phyloP scores from a whole-genome alignment of 2,797 vertebrate species.

The Zenarchopterus dispar region DNA sequence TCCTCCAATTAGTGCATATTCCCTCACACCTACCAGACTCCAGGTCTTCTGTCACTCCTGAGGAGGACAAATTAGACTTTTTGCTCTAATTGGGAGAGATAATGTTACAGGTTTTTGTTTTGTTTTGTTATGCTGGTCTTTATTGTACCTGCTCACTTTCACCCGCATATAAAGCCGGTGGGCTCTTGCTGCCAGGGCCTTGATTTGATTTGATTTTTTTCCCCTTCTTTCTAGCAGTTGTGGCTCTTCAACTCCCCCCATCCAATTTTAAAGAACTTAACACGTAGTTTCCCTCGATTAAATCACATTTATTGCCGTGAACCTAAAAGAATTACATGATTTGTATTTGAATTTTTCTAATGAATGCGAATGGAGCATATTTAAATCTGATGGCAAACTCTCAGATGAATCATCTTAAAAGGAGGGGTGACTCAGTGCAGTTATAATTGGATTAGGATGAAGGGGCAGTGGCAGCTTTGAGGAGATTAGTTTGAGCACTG shows the following conservation, averaged over 20 bases:
- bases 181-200: neutral
- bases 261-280: slow-evolving; percentile 6
- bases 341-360: slow-evolving; percentile 53
- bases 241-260: no score
- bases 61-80: slow-evolving; percentile 59
- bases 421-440: slow-evolving; percentile 88
- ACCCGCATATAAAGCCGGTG: no score
- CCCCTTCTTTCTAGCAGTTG: no score
- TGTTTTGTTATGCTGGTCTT: slow-evolving; percentile 24
- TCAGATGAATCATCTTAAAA: slow-evolving; percentile 89
- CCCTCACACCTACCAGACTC: slow-evolving; percentile 41
- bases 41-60: slow-evolving; percentile 35
- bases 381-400: slow-evolving; percentile 86
- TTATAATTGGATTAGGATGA: slow-evolving; percentile 98
- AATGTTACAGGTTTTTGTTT: slow-evolving; percentile 18
- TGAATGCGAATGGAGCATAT: slow-evolving; percentile 59
- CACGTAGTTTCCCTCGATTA: slow-evolving; percentile 10
- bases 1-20: slow-evolving; percentile 84
- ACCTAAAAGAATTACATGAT: slow-evolving; percentile 31
- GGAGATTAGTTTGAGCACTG: slow-evolving; percentile 96
- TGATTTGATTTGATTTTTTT: neutral
- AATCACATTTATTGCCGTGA: slow-evolving; percentile 33
- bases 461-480: slow-evolving; percentile 91
- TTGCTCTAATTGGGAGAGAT: slow-evolving; percentile 65
- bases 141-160: slow-evolving; percentile 3